These are phyloP conservation scores for Drosophila seguyi DNA, from an alignment of 1,140 invertebrate genomes.

Conservation along the genomic window DNA sequence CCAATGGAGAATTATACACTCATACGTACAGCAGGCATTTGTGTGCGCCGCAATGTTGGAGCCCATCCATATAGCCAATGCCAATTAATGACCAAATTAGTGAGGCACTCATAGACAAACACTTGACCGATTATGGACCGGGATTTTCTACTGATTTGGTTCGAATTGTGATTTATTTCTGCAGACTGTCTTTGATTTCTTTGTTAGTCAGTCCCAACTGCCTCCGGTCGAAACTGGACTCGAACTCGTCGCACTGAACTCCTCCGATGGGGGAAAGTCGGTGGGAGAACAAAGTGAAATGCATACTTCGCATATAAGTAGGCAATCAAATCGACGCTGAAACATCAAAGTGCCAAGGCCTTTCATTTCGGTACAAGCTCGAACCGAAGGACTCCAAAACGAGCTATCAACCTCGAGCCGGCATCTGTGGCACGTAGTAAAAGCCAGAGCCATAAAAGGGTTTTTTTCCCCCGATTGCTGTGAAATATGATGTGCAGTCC, in stretches of 20 bases:
- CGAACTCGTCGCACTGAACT: conserved; percentile 9
- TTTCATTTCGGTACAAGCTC: conserved; percentile 59
- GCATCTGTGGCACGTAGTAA: conserved; percentile 72
- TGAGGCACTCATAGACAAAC: conserved; percentile 78
- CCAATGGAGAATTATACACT: conserved; percentile 33
- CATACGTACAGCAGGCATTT: conserved; percentile 3
- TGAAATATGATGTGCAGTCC: conserved; percentile 74
- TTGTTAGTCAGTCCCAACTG: conserved; percentile 63
- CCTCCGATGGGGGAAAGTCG: conserved; percentile 62
- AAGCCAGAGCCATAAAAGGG: conserved; percentile 72
- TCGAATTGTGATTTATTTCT: conserved; percentile 83
- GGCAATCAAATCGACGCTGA: conserved; percentile 60
- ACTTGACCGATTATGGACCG: conserved; percentile 77
- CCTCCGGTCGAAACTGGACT: conserved; percentile 27
- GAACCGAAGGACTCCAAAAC: conserved; percentile 72
- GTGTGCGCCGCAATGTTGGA: conserved; percentile 20
- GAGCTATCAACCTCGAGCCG: conserved; percentile 62
- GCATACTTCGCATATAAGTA: conserved; percentile 60
- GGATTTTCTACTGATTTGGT: conserved; percentile 84
- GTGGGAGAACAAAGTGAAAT: conserved; percentile 67
- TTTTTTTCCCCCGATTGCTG: conserved; percentile 65
- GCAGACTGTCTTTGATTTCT: conserved; percentile 80
- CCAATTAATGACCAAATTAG: conserved; percentile 85
- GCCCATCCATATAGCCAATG: conserved; percentile 66
- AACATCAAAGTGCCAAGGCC: conserved; percentile 71